Percentiles rank a stretch among this genome's conserved stretches.
phyloP scores from a whole-genome alignment of 2,888 invertebrate genomes.

The Copidosoma aretas region DNA sequence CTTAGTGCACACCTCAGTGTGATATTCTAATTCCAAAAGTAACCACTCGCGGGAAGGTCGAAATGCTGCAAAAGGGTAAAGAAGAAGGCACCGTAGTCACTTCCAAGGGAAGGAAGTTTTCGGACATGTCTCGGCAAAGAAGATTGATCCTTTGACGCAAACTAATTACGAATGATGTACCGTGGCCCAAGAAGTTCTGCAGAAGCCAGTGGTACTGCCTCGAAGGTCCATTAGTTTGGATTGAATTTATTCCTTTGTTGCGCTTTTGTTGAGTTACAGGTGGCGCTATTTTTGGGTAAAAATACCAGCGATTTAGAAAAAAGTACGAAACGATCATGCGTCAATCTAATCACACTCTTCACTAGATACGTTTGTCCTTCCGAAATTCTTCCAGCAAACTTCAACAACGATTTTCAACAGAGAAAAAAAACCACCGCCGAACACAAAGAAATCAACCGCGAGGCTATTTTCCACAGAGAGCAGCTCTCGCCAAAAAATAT shows the following conservation, averaged over 20 bases:
- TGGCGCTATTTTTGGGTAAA: too few relatives aligned
- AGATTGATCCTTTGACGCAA: constrained; percentile 18
- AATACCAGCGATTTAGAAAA: too few relatives aligned
- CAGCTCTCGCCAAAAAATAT: neutral
- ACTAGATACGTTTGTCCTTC: too few relatives aligned
- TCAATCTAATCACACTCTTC: too few relatives aligned
- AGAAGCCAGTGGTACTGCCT: constrained; percentile 4
- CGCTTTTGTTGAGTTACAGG: neutral
- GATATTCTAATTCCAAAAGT: neutral
- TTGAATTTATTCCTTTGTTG: constrained; percentile 10
- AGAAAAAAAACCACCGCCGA: too few relatives aligned
- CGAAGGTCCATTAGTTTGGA: constrained; percentile 20
- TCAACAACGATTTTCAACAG: too few relatives aligned
- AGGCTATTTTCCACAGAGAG: too few relatives aligned
- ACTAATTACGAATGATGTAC: constrained; percentile 20
- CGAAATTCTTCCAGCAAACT: too few relatives aligned
- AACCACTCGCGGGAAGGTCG: neutral
- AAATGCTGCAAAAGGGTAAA: neutral
- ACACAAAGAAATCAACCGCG: too few relatives aligned
- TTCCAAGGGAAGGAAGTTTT: neutral
- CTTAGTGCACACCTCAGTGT: neutral
- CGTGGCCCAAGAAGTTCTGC: neutral
- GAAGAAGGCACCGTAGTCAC: neutral
- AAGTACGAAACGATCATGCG: too few relatives aligned
- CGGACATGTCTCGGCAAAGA: neutral